Base-by-base conservation (phyloP, 1,140 invertebrate genomes). In the Zaprionus gabonicus region DNA sequence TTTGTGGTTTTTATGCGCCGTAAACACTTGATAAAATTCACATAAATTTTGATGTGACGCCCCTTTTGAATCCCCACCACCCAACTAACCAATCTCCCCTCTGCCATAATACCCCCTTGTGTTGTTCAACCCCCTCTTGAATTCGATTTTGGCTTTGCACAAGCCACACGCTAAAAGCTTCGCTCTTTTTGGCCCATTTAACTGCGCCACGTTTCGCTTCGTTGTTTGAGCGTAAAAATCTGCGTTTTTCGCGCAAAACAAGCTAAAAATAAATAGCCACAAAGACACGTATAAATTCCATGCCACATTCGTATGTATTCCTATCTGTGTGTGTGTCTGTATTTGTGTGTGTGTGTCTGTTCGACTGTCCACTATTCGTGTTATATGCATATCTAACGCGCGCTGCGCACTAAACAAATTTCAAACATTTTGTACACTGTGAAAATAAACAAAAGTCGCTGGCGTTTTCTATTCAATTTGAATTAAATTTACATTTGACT, bases 1-100 rank as follows among this genome's bases (percentile, higher is more conserved):
- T 23, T 23, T 66, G 56, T 20, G 34, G 69, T 81, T 90, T 85
- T 85, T 74, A 74, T 88, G 85, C 84, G 67, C 71, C 82, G 84
- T 85, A 88, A 90, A 91, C 86, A 88, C 81, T 90, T 90, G 85
- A 85, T 88, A 90, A 85, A 90, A 88, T 70, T 91, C 72, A 80
- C 79, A 88, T 88, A 90, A 90, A 88, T 88, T 86, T 88, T 85
- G 80, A 90, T 75, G 44, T 63, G 49, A 51, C 10, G 23, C 46
- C 46, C 46, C 46, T 51, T 51, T 51, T 51, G 46, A 51, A 51
- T 51, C 46, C 60, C 60, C 60, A 13, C 59, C 15, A n/a, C 12
- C 41, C n/a, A 49, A 31, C 27, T 20, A 34, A 36, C 60, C n/a
- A 20, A 31, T 23, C 20, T 38, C 36, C 49, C n/a, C 31, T 6